These are phyloP conservation scores for Troilus luridus DNA, from an alignment of 2,888 invertebrate genomes.

Conservation along the genomic window DNA sequence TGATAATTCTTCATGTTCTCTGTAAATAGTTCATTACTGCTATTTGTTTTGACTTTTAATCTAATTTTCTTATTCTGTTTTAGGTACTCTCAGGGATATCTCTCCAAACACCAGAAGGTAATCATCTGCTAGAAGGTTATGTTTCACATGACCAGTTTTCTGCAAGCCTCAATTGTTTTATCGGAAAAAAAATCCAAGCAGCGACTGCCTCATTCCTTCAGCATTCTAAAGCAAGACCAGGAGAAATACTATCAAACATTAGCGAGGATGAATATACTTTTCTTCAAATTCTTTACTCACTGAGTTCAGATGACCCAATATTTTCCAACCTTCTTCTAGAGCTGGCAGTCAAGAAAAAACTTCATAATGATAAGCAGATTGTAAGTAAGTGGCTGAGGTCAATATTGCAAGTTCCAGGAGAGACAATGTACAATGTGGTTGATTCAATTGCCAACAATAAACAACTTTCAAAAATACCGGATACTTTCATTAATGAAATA, in stretches of 20 bases:
- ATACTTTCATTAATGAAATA: background rate
- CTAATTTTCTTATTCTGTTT: background rate
- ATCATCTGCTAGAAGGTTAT: slow-evolving; percentile 22
- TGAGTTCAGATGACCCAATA: slow-evolving; percentile 2
- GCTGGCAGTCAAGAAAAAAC: background rate
- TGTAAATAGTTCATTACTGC: no score
- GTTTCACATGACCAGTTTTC: slow-evolving; percentile 33
- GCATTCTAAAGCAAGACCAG: background rate
- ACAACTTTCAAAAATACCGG: background rate
- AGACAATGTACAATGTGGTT: slow-evolving; percentile 29
- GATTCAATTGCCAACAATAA: slow-evolving; percentile 22
- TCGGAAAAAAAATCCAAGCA: slow-evolving; percentile 7
- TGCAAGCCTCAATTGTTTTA: background rate
- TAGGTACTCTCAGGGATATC: background rate
- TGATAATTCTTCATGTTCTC: no score
- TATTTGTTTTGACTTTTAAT: no score
- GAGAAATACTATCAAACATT: slow-evolving; percentile 12
- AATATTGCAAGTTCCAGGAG: background rate
- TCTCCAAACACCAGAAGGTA: background rate
- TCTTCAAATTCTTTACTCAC: background rate
- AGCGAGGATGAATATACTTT: slow-evolving; percentile 20
- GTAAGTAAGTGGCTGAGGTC: slow-evolving; percentile 21
- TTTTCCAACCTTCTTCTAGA: slow-evolving; percentile 7
- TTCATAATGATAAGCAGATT: slow-evolving; percentile 6
- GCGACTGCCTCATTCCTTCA: background rate